Conservation (phyloP, 2,113 vertebrate species). For the Callionymus lyra region DNA sequence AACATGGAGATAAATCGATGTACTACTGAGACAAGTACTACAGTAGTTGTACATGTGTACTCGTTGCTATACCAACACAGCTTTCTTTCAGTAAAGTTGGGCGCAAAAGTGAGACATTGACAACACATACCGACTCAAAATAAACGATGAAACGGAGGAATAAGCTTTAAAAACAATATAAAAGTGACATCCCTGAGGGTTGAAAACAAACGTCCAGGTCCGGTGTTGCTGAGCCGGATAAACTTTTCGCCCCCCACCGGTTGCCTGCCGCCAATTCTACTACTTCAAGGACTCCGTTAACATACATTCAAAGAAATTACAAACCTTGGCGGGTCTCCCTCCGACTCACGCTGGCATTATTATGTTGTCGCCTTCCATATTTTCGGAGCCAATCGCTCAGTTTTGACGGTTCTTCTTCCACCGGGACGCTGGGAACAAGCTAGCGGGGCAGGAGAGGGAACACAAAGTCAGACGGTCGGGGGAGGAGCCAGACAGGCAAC, state of each 20-base stretch:
- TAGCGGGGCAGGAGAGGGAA: conserved; percentile 15
- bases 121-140: too few relatives aligned
- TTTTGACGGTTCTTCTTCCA: conserved; percentile 16
- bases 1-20: too few relatives aligned
- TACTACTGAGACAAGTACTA: too few relatives aligned
- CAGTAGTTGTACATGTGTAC: too few relatives aligned
- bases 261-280: conserved; percentile 2
- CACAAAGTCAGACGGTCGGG: neutral
- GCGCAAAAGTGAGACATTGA: too few relatives aligned
- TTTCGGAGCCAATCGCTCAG: conserved; percentile 2
- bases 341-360: conserved; percentile 46
- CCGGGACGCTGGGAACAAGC: conserved; percentile 15
- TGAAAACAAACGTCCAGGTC: conserved; percentile 27
- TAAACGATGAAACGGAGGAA: too few relatives aligned
- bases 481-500: conserved; percentile 4
- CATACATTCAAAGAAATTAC: neutral
- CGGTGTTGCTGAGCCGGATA: conserved; percentile 29
- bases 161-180: neutral
- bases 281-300: neutral
- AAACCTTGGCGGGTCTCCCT: conserved; percentile 44
- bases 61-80: too few relatives aligned
- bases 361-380: conserved; percentile 58
- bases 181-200: conserved; percentile 16
- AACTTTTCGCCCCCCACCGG: conserved; percentile 34
- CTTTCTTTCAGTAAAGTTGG: too few relatives aligned